phyloP scores from a whole-genome alignment of 2,797 vertebrate genomes.

The Salmo trutta region DNA sequence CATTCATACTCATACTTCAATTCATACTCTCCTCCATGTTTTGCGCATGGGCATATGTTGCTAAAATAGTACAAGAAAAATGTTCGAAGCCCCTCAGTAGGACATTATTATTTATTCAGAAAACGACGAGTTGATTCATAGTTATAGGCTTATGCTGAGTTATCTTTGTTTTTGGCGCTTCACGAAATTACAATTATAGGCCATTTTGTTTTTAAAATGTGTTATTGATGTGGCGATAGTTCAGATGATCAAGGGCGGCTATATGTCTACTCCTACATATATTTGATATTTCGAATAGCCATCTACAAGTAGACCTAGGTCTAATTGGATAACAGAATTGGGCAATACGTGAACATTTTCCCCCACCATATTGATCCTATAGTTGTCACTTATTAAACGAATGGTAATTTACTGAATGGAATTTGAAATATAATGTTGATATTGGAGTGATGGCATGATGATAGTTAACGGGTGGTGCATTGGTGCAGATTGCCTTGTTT shows the following conservation, averaged over 20 bases:
- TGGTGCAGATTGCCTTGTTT: slow-evolving; percentile 51
- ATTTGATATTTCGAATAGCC: background rate
- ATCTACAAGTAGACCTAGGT: background rate
- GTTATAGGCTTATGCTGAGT: background rate
- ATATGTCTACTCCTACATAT: background rate
- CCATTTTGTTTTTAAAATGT: background rate
- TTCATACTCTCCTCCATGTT: background rate
- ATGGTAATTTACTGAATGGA: slow-evolving; percentile 14
- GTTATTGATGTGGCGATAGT: background rate
- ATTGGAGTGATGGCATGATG: slow-evolving; percentile 51
- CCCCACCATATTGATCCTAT: background rate
- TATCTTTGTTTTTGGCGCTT: background rate
- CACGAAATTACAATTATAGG: background rate
- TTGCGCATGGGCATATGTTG: background rate
- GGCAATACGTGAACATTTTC: background rate
- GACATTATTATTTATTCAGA: background rate
- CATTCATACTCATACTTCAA: background rate
- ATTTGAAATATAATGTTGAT: slow-evolving; percentile 23
- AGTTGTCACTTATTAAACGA: slow-evolving; percentile 9
- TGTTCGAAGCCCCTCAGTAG: background rate
- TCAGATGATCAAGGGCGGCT: background rate
- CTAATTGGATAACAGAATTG: background rate
- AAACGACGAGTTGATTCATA: background rate
- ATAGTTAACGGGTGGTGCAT: slow-evolving; percentile 36
- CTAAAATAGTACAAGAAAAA: background rate